Conservation (phyloP, 2,797 vertebrate genomes). For the Periparus ater region DNA sequence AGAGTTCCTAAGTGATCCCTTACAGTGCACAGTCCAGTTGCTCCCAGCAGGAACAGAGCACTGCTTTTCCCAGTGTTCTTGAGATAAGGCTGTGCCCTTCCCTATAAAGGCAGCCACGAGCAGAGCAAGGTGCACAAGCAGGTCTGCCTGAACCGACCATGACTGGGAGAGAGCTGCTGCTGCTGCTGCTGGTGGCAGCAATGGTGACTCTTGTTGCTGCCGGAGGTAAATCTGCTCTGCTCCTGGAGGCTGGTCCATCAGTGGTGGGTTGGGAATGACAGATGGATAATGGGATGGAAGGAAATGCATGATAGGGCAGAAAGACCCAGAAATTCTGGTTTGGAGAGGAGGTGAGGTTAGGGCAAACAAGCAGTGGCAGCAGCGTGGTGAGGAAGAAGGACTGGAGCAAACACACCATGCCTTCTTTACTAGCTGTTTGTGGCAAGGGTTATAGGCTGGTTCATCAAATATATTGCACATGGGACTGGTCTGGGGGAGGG, state of each 20-base stretch:
- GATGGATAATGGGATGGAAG: background rate
- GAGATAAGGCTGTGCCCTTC: background rate
- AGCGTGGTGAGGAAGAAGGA: background rate
- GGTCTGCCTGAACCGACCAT: background rate
- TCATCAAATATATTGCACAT: background rate
- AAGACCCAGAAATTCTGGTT: background rate
- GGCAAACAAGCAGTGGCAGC: background rate
- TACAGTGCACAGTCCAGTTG: background rate
- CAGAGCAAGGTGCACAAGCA: accelerated
- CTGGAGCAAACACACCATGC: accelerated
- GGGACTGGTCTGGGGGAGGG: background rate
- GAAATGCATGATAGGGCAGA: background rate
- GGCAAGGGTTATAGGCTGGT: background rate
- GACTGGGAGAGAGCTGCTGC: background rate
- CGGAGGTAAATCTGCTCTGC: background rate
- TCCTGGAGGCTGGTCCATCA: accelerated
- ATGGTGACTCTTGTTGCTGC: background rate
- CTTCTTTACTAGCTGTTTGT: background rate
- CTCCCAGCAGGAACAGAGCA: background rate
- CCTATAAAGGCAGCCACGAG: background rate
- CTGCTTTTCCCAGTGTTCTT: slow-evolving; percentile 2
- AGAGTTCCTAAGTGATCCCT: background rate
- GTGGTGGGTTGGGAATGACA: accelerated
- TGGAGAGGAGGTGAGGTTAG: background rate
- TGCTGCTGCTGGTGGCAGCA: background rate